Evolutionary conservation across 2,888 invertebrate genomes (phyloP), one percentile per base, ranked within the genome.

Genomic region (Hypolimnas misippus): DNA sequence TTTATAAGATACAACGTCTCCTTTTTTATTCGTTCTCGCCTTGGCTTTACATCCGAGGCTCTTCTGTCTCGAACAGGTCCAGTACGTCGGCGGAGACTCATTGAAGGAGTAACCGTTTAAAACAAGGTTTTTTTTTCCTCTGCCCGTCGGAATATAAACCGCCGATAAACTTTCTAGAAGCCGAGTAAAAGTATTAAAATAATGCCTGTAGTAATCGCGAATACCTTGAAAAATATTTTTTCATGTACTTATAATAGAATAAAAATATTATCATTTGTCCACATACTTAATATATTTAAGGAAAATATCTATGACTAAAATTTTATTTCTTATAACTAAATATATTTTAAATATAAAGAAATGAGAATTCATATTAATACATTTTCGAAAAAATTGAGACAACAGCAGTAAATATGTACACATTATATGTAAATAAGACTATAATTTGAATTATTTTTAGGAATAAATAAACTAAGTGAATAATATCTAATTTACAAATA

Each of bases 131-230:
- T 77, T 79, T 68, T 82, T 85, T 17, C 88, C 86, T 29, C 80
- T 75, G 10, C 76, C 77, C 3, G 87, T 87, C 5, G 87, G 87
- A 62, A 88, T 76, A 59, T 89, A 89, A 7, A 82, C 87, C 16
- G 86, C 87, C 19, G 69, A 73, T 66, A 80, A 64, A 56, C 72
- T 70, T 29, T 74, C 83, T 84, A 77, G 10, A 84, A 84, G 40
- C 33, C 35, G 8, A 5, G 35, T 2, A 5, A 35, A 57, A 57
- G 17, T 12, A 49, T 25, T 40, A 50, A 31, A 53, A n/a, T 31
- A 7, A 40, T 52, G 42, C 10, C 14, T 25, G 7, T 10, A 14
- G 0, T 14, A 7, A 16, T 7, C 12, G 12, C 12, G 2, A 38
- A 12, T 3, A 3, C 12, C 0, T n/a, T n/a, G n/a, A n/a, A 38